phyloP scores from a whole-genome alignment of 2,797 vertebrate species.

The Argya squamiceps region DNA sequence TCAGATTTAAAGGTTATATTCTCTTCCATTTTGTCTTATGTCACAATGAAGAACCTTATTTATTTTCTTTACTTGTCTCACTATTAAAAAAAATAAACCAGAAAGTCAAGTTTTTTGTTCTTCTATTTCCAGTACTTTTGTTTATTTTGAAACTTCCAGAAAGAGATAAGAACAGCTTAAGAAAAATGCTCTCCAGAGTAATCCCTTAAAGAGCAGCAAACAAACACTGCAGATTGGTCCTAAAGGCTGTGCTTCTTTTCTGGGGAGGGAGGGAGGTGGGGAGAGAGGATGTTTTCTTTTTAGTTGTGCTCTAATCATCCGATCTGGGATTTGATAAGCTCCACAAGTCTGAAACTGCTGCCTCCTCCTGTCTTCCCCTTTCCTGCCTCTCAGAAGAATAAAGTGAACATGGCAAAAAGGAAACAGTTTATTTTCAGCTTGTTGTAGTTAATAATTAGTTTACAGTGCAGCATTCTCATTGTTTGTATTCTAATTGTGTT shows the following conservation, averaged over 20 bases:
- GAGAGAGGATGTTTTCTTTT: constrained; percentile 59
- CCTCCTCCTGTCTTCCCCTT: constrained; percentile 28
- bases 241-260: constrained; percentile 45
- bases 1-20: background rate
- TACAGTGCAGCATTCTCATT: background rate
- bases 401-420: constrained; percentile 12
- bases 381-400: constrained; percentile 43
- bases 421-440: constrained; percentile 51
- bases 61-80: background rate
- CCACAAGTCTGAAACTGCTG: constrained; percentile 13
- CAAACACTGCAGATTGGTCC: constrained; percentile 1
- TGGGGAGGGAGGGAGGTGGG: constrained; percentile 12
- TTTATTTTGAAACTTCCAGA: constrained; percentile 47
- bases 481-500: background rate
- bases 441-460: constrained; percentile 30
- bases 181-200: constrained; percentile 41
- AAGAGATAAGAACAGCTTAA: constrained; percentile 32
- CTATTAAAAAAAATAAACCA: background rate
- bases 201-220: constrained; percentile 46
- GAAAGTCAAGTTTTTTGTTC: background rate
- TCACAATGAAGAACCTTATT: background rate
- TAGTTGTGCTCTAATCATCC: constrained; percentile 17
- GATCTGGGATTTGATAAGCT: constrained; percentile 56
- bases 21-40: background rate
- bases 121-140: background rate